phyloP scores from a whole-genome alignment of 1,140 invertebrate genomes.

The Macrocentrus cingulum region DNA sequence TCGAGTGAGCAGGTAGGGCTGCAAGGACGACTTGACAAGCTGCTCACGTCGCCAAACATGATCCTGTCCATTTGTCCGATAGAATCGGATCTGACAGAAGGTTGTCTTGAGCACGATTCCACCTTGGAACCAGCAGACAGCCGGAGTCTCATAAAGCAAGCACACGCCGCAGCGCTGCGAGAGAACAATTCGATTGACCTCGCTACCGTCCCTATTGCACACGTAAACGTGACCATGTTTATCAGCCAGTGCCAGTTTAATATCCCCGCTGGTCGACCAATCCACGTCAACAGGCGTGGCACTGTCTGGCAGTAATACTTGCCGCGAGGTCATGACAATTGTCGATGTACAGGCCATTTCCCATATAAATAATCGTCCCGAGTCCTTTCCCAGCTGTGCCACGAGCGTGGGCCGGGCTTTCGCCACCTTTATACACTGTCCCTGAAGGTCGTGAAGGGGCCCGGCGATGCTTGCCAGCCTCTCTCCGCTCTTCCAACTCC shows the following conservation, averaged over 20 bases:
- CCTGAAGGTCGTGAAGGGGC: constrained; percentile 36
- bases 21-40: constrained; percentile 32
- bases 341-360: constrained; percentile 30
- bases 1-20: constrained; percentile 33
- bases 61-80: constrained; percentile 18
- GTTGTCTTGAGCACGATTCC: constrained; percentile 48
- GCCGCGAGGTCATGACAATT: constrained; percentile 26
- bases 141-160: constrained; percentile 32
- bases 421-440: constrained; percentile 37
- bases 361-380: constrained; percentile 43
- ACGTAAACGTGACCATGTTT: constrained; percentile 41
- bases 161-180: constrained; percentile 38
- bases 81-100: constrained; percentile 48
- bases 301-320: constrained; percentile 35
- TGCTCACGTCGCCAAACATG: constrained; percentile 37
- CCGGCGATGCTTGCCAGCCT: constrained; percentile 38
- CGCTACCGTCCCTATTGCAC: constrained; percentile 36
- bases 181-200: constrained; percentile 35
- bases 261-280: constrained; percentile 37
- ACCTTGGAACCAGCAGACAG: constrained; percentile 41
- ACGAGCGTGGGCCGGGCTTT: constrained; percentile 28
- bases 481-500: constrained; percentile 52
- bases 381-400: constrained; percentile 43
- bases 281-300: constrained; percentile 31
- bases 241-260: constrained; percentile 44